Conservation (phyloP, 2,113 vertebrate species). For the Archocentrus centrarchus region DNA sequence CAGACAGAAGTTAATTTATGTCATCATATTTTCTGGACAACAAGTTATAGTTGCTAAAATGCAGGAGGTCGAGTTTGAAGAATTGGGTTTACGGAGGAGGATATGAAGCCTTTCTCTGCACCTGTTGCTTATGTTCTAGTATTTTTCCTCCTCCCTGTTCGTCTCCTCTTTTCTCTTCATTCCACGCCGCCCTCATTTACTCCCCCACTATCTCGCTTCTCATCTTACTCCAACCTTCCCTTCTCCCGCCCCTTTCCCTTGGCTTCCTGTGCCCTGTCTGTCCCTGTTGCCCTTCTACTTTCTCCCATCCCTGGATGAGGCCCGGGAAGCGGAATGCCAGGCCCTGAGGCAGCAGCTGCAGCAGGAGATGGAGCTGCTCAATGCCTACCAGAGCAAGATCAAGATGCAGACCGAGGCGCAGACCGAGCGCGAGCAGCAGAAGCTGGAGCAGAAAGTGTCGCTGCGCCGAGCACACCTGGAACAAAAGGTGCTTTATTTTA, state of each 20-base stretch:
- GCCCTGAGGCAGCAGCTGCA: conserved; percentile 97
- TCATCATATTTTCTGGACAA: not conserved
- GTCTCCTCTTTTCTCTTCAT: not conserved
- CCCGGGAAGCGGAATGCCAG: conserved; percentile 99
- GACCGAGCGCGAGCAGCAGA: conserved; percentile 96
- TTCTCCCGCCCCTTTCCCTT: not conserved
- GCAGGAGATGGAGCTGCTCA: conserved; percentile 99
- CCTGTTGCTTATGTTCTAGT: conserved; percentile 36
- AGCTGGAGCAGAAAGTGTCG: conserved; percentile 97
- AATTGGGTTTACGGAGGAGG: not conserved
- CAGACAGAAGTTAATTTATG: not conserved
- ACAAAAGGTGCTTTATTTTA: conserved; percentile 88
- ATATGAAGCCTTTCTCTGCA: not conserved
- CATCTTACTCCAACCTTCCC: not conserved
- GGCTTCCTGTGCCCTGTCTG: conserved; percentile 7
- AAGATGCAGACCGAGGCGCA: conserved; percentile 99
- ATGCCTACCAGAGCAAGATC: conserved; percentile 99
- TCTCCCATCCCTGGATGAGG: conserved; percentile 83
- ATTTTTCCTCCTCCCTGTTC: conserved; percentile 3
- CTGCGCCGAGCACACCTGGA: conserved; percentile 96
- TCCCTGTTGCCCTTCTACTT: conserved; percentile 8
- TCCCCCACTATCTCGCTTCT: not conserved
- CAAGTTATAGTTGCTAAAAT: not conserved
- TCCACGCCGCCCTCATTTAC: not conserved
- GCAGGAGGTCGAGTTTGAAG: not conserved